A percentile compares a stretch with the other conserved stretches of the same genome.
phyloP scores from a whole-genome alignment of 2,888 invertebrate genomes.

The Gnatocerus cornutus region DNA sequence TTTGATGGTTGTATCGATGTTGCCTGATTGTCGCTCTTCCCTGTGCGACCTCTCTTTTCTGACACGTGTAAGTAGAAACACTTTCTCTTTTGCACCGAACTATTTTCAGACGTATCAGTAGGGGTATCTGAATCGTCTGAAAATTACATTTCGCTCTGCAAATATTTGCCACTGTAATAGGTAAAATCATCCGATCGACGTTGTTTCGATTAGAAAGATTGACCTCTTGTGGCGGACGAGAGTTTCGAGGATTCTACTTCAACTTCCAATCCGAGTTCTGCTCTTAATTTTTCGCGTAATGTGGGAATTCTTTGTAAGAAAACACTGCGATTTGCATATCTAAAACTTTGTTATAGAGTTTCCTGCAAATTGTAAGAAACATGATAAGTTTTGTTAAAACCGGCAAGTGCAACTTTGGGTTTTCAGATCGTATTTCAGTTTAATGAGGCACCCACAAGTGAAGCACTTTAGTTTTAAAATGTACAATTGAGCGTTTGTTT shows the following conservation, averaged over 20 bases:
- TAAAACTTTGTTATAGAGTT: no score
- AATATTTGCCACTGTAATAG: constrained; percentile 13
- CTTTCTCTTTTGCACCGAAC: constrained; percentile 23
- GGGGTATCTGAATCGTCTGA: neutral
- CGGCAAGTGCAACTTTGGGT: no score
- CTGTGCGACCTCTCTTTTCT: constrained; percentile 61
- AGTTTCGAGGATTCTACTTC: constrained; percentile 11
- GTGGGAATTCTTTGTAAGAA: no score
- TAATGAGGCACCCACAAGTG: no score
- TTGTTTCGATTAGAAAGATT: constrained; percentile 1
- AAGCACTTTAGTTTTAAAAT: no score
- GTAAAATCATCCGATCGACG: neutral
- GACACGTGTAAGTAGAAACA: constrained; percentile 69
- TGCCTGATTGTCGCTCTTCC: constrained; percentile 55
- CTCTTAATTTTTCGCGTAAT: no score
- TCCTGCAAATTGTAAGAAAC: no score
- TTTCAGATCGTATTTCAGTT: no score
- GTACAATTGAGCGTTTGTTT: no score
- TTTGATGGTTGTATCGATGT: constrained; percentile 57
- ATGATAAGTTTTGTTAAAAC: no score
- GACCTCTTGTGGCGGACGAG: neutral
- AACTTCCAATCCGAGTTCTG: constrained; percentile 34
- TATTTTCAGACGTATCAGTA: constrained; percentile 15
- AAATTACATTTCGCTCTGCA: constrained; percentile 21
- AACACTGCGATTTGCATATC: no score